Conservation (phyloP, 2,113 vertebrate species). For the Solea senegalensis region DNA sequence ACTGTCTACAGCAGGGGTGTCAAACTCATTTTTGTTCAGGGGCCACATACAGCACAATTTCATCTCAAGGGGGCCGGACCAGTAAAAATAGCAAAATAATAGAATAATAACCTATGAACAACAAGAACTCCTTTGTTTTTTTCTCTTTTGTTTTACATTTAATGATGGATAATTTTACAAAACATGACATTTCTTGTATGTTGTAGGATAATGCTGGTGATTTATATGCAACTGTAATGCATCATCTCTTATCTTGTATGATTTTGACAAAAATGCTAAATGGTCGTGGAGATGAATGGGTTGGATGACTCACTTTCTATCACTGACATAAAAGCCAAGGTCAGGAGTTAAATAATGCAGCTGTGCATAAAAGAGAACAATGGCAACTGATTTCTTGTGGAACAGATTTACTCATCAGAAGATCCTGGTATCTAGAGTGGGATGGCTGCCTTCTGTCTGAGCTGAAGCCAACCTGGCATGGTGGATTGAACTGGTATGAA, state of each 20-base stretch:
- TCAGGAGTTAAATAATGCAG: conserved; percentile 27
- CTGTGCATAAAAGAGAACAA: conserved; percentile 10
- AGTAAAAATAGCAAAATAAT: too few species aligned
- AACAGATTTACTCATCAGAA: neutral
- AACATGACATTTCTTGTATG: too few species aligned
- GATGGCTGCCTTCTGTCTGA: too few species aligned
- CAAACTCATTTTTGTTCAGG: too few species aligned
- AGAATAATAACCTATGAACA: too few species aligned
- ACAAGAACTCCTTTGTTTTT: too few species aligned
- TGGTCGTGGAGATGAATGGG: neutral
- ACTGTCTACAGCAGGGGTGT: conserved; percentile 63
- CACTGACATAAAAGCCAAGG: conserved; percentile 36
- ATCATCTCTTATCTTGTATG: conserved; percentile 6
- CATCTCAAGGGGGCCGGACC: too few species aligned
- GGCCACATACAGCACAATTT: too few species aligned
- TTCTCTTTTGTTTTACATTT: too few species aligned
- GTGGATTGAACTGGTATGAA: too few species aligned
- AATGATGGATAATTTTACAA: too few species aligned
- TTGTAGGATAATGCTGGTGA: neutral
- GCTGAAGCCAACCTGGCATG: too few species aligned
- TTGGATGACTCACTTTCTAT: conserved; percentile 21
- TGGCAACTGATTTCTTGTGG: neutral
- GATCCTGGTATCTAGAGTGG: neutral
- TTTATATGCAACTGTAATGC: neutral
- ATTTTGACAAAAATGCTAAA: conserved; percentile 19